These are phyloP conservation scores for Tragelaphus buxtoni DNA, from an alignment of 2,113 vertebrate genomes.

Conservation along the genomic window DNA sequence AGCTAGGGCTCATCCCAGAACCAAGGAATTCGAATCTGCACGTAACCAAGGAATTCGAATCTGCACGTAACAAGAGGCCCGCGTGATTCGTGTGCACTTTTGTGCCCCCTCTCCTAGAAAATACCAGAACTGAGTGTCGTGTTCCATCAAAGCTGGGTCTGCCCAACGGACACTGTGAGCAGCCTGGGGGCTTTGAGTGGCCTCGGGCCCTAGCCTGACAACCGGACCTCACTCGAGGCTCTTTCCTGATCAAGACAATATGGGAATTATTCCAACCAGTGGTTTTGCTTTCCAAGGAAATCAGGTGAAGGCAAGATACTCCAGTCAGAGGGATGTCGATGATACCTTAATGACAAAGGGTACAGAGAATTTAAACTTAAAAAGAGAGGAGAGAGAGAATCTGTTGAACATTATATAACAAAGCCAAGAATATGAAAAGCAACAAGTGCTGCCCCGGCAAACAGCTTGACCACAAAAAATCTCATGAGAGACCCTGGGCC, in stretches of 20 bases:
- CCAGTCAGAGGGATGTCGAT: background rate
- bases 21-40: too few species aligned
- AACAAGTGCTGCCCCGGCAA: background rate
- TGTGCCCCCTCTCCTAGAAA: background rate
- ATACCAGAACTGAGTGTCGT: background rate
- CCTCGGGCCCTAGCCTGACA: background rate
- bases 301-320: background rate
- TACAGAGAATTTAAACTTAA: background rate
- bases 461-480: background rate
- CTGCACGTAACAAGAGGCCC: background rate
- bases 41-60: too few species aligned
- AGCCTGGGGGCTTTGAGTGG: background rate
- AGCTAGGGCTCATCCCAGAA: background rate
- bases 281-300: background rate
- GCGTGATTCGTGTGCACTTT: accelerated
- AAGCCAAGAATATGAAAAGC: background rate
- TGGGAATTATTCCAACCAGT: background rate
- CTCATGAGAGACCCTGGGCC: background rate
- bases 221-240: background rate
- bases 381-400: background rate
- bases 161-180: too few species aligned
- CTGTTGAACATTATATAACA: background rate
- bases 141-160: background rate
- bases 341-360: background rate
- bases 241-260: background rate